A percentile compares a stretch with the other conserved stretches of the same genome.
Conservation (phyloP, 2,888 invertebrate genomes). For the Caradrina kadenii region DNA sequence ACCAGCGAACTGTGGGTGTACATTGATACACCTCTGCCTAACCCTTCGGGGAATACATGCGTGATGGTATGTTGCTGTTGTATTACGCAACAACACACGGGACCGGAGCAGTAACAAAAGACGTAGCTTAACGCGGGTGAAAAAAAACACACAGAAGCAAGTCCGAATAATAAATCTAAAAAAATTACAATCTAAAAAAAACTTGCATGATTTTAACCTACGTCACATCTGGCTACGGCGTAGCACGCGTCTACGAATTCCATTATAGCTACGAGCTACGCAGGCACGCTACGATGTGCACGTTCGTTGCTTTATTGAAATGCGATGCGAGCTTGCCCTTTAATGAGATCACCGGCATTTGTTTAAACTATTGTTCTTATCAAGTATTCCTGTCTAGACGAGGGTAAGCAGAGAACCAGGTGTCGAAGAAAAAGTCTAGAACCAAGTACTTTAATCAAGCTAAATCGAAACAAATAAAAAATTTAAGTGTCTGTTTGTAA, state of each 20-base stretch:
- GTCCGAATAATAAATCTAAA: background rate
- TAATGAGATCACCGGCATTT: slow-evolving; percentile 55
- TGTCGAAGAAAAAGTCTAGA: too few species aligned
- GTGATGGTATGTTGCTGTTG: too few species aligned
- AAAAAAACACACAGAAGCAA: background rate
- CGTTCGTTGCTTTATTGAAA: slow-evolving; percentile 57
- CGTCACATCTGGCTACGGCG: slow-evolving; percentile 36
- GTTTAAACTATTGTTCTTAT: slow-evolving; percentile 53
- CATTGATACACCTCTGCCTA: too few species aligned
- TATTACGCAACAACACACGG: too few species aligned
- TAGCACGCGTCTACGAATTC: slow-evolving; percentile 61
- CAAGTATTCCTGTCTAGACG: slow-evolving; percentile 35
- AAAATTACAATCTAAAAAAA: background rate
- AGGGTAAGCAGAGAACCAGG: background rate
- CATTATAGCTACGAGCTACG: slow-evolving; percentile 62
- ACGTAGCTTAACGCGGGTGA: too few species aligned
- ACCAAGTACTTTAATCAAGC: too few species aligned
- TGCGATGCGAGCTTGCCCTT: slow-evolving; percentile 39
- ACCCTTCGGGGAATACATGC: too few species aligned
- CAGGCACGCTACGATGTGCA: slow-evolving; percentile 59
- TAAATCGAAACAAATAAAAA: too few species aligned
- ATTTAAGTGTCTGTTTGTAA: too few species aligned
- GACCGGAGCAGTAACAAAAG: too few species aligned
- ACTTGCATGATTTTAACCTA: slow-evolving; percentile 17
- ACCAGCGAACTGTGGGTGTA: too few species aligned